Evolutionary conservation across 2,888 invertebrate species (phyloP), one percentile per base, ranked within the genome.

Genomic region (Mimachlamys varia): DNA sequence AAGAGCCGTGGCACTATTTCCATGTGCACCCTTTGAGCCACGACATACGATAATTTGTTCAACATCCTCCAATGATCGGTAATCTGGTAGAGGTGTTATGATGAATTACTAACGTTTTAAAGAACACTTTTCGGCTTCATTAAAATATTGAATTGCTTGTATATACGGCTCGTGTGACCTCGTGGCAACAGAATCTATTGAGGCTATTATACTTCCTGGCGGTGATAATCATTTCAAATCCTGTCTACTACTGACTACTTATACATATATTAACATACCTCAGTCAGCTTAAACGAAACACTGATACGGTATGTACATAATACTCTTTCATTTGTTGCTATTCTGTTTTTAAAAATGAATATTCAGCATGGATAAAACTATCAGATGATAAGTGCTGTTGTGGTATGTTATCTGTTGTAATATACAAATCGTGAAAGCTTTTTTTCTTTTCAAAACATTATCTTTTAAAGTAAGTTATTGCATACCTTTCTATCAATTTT

Each of bases 141-240:
- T 76, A 76, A 76, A 76, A 76, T 76, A 76, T 76, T 33, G 76
- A 76, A 76, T 76, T 76, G 76, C 76, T 76, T 76, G 76, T 76
- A 76, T 22, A 33, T 76, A 76, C 76, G 33, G 33, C 76, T 22
- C 76, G 22, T 27, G 76, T 76, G 76, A 76, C 76, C 76, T 33
- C 33, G 13, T 76, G 76, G 15, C 76, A 76, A 76, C 33, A 33
- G 12, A 76, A 33, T 76, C 76, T 76, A 76, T 76, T 76, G 76
- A 76, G 7, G 76, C 33, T 76, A 76, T 76, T 76, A 27, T 76
- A 33, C 76, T 13, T 27, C 33, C 22, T 22, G 76, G 33, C 27
- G 12, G 19, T 33, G 76, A 76, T 76, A 76, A 76, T 76, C 76
- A 76, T 76, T 76, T 76, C 76, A 76, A 76, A 76, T 76, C 33